phyloP scores from a whole-genome alignment of 2,888 invertebrate species.

The Labia minor region DNA sequence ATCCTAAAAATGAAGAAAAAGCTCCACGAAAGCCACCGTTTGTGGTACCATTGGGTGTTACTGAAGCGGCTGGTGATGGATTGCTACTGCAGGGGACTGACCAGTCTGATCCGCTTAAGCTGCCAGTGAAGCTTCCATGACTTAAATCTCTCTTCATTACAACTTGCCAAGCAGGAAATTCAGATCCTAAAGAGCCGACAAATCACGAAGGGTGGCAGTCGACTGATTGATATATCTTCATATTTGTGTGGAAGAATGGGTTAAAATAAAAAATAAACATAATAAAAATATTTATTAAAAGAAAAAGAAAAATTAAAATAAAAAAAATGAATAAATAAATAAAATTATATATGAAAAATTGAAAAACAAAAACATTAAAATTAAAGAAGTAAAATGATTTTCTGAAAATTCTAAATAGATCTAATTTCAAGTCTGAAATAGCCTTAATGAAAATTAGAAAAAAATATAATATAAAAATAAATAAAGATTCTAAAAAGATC shows the following conservation, averaged over 20 bases:
- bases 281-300: neutral
- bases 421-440: neutral
- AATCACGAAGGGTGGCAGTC: neutral
- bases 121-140: neutral
- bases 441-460: neutral
- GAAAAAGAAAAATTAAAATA: neutral
- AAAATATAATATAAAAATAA: neutral
- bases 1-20: slow-evolving; percentile 1
- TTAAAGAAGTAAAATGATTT: neutral
- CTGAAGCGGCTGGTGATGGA: slow-evolving; percentile 17
- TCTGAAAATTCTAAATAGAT: neutral
- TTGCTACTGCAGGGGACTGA: slow-evolving; percentile 23
- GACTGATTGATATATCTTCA: neutral
- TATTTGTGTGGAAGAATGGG: neutral
- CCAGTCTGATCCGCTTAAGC: slow-evolving; percentile 23
- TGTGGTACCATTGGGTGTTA: neutral
- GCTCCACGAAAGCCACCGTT: neutral
- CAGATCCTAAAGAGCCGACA: slow-evolving; percentile 25
- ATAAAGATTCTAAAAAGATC: too few relatives aligned
- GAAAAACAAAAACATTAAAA: neutral
- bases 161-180: slow-evolving; percentile 29
- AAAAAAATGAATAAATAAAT: neutral
- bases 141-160: slow-evolving; percentile 22
- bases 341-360: neutral
- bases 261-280: slow-evolving; percentile 14